A percentile compares a stretch with the other conserved stretches of the same genome.
These are phyloP conservation scores for Choloepus hoffmanni DNA, from an alignment of 2,113 vertebrate genomes.

Conservation along the genomic window DNA sequence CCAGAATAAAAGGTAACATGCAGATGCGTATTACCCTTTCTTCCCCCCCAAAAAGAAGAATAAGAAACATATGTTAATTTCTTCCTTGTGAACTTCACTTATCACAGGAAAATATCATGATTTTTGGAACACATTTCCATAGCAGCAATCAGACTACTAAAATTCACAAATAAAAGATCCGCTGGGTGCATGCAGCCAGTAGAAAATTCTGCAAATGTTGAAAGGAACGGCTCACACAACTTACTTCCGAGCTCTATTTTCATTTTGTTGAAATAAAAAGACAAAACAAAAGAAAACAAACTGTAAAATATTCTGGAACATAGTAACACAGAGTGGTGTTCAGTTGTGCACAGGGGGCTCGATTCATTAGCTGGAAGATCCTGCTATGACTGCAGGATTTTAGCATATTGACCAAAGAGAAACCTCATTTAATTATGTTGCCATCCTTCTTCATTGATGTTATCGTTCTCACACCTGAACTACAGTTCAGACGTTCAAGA, in stretches of 20 bases:
- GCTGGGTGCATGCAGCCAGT: conserved; percentile 96
- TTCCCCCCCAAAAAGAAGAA: conserved; percentile 41
- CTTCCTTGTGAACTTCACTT: conserved; percentile 96
- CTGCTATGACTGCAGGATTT: conserved; percentile 47
- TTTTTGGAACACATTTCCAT: conserved; percentile 89
- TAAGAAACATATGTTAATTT: conserved; percentile 80
- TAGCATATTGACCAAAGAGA: conserved; percentile 34
- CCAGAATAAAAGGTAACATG: conserved; percentile 82
- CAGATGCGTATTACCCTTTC: conserved; percentile 45
- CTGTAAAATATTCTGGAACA: conserved; percentile 89
- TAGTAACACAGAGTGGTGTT: conserved; percentile 80
- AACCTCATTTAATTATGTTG: not conserved
- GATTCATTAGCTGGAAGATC: conserved; percentile 77
- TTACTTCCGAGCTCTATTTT: conserved; percentile 99
- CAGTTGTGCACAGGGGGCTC: conserved; percentile 84
- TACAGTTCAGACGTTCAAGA: not conserved
- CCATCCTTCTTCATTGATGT: not conserved
- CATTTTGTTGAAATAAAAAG: conserved; percentile 98
- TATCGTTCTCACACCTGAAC: not conserved
- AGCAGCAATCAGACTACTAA: conserved; percentile 92
- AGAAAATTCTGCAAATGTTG: conserved; percentile 90
- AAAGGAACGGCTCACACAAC: conserved; percentile 92
- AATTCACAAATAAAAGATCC: conserved; percentile 93
- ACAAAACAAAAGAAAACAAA: conserved; percentile 91
- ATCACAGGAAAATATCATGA: conserved; percentile 97